Evolutionary conservation across 2,797 vertebrate species (phyloP).

Genomic region (Anabas testudineus): DNA sequence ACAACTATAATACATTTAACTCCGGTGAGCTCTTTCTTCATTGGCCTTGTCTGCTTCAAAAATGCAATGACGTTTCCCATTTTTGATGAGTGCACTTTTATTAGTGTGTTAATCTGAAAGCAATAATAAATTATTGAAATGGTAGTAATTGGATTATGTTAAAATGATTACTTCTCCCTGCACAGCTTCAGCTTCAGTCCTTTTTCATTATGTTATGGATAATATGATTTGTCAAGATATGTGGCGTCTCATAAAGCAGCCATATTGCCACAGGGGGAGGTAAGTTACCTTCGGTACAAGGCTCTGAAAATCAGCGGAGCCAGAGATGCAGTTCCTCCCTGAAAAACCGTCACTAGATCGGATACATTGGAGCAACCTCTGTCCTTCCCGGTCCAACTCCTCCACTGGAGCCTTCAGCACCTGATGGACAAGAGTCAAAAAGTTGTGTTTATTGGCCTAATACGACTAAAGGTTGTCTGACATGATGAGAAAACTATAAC

Average conservation of each 20-base stretch:
- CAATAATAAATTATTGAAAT: no score
- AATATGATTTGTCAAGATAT: no score
- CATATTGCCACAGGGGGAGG: not conserved
- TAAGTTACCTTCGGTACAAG: slow-evolving; percentile 91
- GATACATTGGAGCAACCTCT: slow-evolving; percentile 95
- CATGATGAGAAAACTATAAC: no score
- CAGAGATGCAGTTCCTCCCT: slow-evolving; percentile 96
- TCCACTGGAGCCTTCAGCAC: slow-evolving; percentile 90
- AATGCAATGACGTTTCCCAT: not conserved
- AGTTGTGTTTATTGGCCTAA: not conserved
- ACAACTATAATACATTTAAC: no score
- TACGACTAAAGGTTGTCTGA: not conserved
- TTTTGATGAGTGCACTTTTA: not conserved
- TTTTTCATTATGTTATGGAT: no score
- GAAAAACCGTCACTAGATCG: slow-evolving; percentile 96
- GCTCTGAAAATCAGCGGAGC: slow-evolving; percentile 98
- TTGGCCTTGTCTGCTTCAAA: not conserved
- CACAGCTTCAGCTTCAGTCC: no score
- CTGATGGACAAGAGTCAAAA: slow-evolving; percentile 31
- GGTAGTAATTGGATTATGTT: no score
- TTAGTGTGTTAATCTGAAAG: not conserved
- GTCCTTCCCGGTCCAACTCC: slow-evolving; percentile 96
- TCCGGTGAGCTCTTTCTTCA: not conserved
- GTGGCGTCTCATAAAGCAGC: not conserved
- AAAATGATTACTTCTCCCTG: no score